These are phyloP conservation scores for Rhyacophila evoluta DNA, from an alignment of 2,888 invertebrate species.

Conservation along the genomic window DNA sequence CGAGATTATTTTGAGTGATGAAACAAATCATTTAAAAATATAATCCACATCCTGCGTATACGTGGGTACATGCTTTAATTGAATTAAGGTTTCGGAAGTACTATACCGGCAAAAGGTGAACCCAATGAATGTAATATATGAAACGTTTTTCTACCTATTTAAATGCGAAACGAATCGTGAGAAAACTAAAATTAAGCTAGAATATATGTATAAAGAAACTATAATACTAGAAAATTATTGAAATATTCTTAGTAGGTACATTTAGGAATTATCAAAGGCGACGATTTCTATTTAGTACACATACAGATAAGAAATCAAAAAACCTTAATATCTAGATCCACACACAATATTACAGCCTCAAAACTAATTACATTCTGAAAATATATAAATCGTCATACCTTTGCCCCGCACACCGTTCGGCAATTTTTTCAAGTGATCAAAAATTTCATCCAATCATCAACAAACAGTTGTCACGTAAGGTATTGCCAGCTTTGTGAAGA, in stretches of 20 bases:
- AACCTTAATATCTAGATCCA: background rate
- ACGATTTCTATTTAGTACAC: too few relatives aligned
- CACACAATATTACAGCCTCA: background rate
- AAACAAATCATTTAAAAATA: constrained; percentile 46
- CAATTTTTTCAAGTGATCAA: constrained; percentile 46
- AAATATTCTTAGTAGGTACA: too few relatives aligned
- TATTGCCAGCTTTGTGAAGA: constrained; percentile 58
- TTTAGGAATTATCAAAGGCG: too few relatives aligned
- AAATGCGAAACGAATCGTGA: too few relatives aligned
- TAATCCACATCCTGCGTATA: constrained; percentile 43
- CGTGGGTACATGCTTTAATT: constrained; percentile 42
- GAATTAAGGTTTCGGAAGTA: constrained; percentile 44
- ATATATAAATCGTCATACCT: constrained; percentile 44
- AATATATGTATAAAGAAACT: too few relatives aligned
- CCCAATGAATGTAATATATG: background rate
- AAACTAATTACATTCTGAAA: background rate
- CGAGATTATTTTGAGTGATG: constrained; percentile 36
- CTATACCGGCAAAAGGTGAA: constrained; percentile 38
- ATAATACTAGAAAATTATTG: too few relatives aligned
- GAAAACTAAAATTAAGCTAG: too few relatives aligned
- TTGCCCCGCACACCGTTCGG: constrained; percentile 33
- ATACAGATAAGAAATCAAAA: too few relatives aligned
- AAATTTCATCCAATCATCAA: constrained; percentile 65
- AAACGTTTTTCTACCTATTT: too few relatives aligned
- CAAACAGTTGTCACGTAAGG: constrained; percentile 66